phyloP scores from a whole-genome alignment of 2,797 vertebrate species.

The Chelmon rostratus region DNA sequence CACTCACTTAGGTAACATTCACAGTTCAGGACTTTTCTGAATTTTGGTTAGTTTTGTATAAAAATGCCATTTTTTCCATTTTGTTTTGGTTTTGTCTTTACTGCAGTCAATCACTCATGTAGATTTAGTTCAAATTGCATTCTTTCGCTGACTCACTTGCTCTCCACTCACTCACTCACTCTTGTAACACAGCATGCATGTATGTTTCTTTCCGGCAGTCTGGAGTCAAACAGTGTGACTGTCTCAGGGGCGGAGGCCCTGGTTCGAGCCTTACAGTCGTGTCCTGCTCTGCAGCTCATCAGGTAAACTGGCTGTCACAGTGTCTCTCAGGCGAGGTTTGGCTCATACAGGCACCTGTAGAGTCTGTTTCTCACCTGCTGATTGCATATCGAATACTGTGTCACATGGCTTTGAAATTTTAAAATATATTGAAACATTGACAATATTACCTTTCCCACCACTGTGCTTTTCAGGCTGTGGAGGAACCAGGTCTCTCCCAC shows the following conservation, averaged over 20 bases:
- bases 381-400: background rate
- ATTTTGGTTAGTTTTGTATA: background rate
- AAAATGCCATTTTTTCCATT: background rate
- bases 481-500: conserved; percentile 81
- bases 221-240: conserved; percentile 90
- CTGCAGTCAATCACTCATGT: background rate
- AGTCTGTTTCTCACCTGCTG: background rate
- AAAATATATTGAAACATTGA: background rate
- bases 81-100: background rate
- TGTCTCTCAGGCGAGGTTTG: background rate
- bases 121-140: background rate
- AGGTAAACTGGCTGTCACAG: conserved; percentile 80
- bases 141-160: background rate
- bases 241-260: conserved; percentile 83
- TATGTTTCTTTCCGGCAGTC: conserved; percentile 76
- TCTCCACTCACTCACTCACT: background rate
- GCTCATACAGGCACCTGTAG: background rate
- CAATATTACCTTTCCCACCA: background rate
- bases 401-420: background rate
- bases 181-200: background rate
- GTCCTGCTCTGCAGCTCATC: conserved; percentile 84
- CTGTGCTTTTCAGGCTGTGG: conserved; percentile 87
- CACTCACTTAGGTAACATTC: background rate
- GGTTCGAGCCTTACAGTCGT: conserved; percentile 77
- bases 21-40: background rate